Base-by-base conservation (phyloP, 1,140 invertebrate genomes). In the Nasonia vitripennis region DNA sequence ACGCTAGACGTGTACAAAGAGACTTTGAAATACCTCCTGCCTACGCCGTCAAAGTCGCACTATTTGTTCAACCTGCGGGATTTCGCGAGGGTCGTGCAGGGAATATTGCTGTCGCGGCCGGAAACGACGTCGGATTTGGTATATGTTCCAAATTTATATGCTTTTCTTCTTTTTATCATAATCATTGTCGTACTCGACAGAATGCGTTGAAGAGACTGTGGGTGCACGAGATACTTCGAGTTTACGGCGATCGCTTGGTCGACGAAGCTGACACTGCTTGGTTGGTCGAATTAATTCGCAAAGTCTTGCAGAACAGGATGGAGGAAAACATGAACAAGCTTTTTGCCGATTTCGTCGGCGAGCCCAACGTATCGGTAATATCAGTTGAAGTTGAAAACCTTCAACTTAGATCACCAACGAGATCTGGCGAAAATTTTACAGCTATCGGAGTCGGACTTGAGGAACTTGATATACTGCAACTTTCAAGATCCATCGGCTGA, bases 41-140 rank as follows among this genome's bases (percentile, higher is more conserved):
- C 98, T 3, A 99, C 98, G 0, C 97, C 97, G 0, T 94, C 97
- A 2, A 98, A 99, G 91, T 98, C 97, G 2, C 98, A 99, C 93
- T 99, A 99, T 92, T 94, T 98, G 1, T 99, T 99, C 92, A 99
- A 99, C 94, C 94, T 99, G 83, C 94, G 98, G 89, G 98, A 99
- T 92, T 99, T 99, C 92, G 97, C 97, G 3, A 94, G 98, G 90
- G 98, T 99, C 17, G 96, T 99, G 89, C 96, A 97, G 94, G 97
- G 92, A 1, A 87, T 93, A 83, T 79, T 93, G 34, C 78, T 93
- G 7, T 90, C 89, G 5, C 87, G 87, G 12, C 87, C 90, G 0
- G 91, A 91, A 80, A 84, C 85, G 6, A 87, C 90, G 0, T 68
- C 51, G 0, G 87, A 87, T 79, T n/a, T 88, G 84, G 91, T 93